Base-by-base conservation (phyloP, 2,113 vertebrate genomes). In the Notarius lentiginosus region DNA sequence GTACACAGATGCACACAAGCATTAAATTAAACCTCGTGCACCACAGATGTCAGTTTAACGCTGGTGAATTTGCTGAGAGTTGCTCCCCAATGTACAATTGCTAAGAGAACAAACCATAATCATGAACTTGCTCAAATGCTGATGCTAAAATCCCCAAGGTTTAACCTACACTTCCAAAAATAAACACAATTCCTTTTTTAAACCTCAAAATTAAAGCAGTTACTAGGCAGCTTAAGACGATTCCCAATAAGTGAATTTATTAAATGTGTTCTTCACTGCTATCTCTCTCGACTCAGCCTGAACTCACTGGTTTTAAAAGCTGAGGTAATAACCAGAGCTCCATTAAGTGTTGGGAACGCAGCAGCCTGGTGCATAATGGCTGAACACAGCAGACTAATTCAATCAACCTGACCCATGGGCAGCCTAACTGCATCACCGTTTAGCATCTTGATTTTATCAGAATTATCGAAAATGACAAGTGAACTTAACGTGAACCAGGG, bases 391-490 rank as follows among this genome's bases (percentile, higher is more conserved):
- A 88, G 79, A 66, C 88, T 95, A 94, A 95, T 94, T 94, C 82
- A 93, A 94, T 95, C 89, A 95, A 76, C 89, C 92, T 91, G 90
- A 90, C 93, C 92, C 84, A 79, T 86, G 92, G 91, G 90, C 91
- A 86, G 90, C 90, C 89, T 95, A 96, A 96, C 95, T 92, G 92
- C 94, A 95, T 96, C 96, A 97, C 94, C 88, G 96, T 96, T 97
- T 95, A 96, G 94, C 95, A 96, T 96, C 96, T 96, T 95, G 94
- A 93, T 94, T 96, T 96, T 95, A 92, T 94, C 95, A 96, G 92
- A 97, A 97, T 97, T 97, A 98, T 96, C 96, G 95, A 96, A 97
- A 98, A 98, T 97, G 97, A 98, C 97, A 98, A 93, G 95, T 97
- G 97, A 98, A 98, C 98, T 98, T 95, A 93, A 96, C 93, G 92